Percentiles rank a stretch among this genome's conserved stretches.
These are phyloP conservation scores for Camponotus pennsylvanicus DNA, from an alignment of 1,140 invertebrate species.

Conservation along the genomic window DNA sequence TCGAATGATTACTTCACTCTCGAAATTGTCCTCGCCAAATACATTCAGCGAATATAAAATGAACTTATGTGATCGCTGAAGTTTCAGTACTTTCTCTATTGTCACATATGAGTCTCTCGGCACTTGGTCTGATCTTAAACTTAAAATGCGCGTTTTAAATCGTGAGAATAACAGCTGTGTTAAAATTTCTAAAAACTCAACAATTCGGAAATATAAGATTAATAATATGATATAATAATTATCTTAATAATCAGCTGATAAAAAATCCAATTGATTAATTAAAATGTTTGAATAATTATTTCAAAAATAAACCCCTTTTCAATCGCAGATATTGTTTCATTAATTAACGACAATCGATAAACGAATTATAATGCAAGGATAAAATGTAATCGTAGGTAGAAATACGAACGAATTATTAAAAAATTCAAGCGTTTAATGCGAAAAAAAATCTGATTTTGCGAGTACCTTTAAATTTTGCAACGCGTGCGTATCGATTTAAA, in stretches of 20 bases:
- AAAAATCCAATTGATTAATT: neutral
- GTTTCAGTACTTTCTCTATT: neutral
- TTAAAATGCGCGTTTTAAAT: neutral
- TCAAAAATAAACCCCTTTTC: neutral
- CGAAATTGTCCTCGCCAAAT: slow-evolving; percentile 23
- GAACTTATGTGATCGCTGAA: slow-evolving; percentile 19
- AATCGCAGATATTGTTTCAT: neutral
- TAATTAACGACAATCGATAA: no score
- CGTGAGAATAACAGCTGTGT: neutral
- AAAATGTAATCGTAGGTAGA: neutral
- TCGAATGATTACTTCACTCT: slow-evolving; percentile 18
- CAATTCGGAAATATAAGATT: neutral
- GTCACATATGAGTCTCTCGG: neutral
- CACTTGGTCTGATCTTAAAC: no score
- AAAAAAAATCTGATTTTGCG: neutral
- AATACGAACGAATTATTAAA: neutral
- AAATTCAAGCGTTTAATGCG: neutral
- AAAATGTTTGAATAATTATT: slow-evolving; percentile 3
- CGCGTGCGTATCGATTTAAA: neutral
- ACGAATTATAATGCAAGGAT: neutral
- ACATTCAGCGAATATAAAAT: slow-evolving; percentile 3
- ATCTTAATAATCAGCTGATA: neutral
- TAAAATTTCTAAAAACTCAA: slow-evolving; percentile 18
- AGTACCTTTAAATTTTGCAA: neutral
- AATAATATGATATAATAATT: neutral